phyloP scores from a whole-genome alignment of 1,140 invertebrate genomes.

The Agrilus planipennis region DNA sequence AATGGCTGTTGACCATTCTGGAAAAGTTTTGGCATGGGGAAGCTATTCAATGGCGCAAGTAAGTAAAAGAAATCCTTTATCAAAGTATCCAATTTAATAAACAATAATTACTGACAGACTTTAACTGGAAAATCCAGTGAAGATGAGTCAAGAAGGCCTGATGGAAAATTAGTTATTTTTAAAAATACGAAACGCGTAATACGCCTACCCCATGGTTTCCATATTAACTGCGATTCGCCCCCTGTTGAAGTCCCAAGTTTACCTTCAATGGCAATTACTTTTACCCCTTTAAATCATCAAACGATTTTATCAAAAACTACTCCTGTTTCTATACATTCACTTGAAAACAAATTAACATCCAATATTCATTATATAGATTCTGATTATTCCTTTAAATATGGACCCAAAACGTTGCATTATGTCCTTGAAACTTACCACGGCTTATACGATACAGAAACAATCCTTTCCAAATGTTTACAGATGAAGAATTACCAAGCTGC shows the following conservation, averaged over 20 bases:
- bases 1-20: conserved; percentile 46
- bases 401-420: conserved; percentile 32
- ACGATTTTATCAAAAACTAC: conserved; percentile 17
- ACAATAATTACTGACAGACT: conserved; percentile 25
- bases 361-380: too few species aligned
- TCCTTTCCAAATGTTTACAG: conserved; percentile 31
- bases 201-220: conserved; percentile 32
- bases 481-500: conserved; percentile 34
- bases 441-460: conserved; percentile 30
- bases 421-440: conserved; percentile 30
- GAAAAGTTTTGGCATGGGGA: conserved; percentile 50
- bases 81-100: neutral
- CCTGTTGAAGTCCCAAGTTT: conserved; percentile 31
- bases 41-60: conserved; percentile 49
- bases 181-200: conserved; percentile 39
- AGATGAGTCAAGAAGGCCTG: conserved; percentile 27
- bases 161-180: conserved; percentile 37
- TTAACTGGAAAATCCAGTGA: conserved; percentile 33
- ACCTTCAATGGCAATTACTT: conserved; percentile 30
- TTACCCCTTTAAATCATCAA: conserved; percentile 20
- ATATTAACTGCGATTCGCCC: conserved; percentile 21
- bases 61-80: conserved; percentile 12
- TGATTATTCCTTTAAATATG: conserved; percentile 20
- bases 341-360: conserved; percentile 19
- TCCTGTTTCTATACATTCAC: conserved; percentile 15